Evolutionary conservation across 2,113 vertebrate species (phyloP).

Genomic region (Crotalus horridus): DNA sequence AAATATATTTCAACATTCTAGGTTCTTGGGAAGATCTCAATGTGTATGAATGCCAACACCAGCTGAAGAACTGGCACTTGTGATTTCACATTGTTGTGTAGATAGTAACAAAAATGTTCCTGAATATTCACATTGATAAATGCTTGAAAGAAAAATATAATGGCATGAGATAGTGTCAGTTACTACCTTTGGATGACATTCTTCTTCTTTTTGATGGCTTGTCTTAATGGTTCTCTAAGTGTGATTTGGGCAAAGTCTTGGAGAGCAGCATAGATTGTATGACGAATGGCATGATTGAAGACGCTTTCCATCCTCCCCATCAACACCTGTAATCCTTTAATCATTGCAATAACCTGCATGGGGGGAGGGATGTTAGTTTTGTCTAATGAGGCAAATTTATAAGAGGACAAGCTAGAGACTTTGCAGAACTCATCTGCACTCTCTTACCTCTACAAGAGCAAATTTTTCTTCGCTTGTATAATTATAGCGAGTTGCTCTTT

Average conservation of each 20-base stretch:
- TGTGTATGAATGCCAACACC: background rate
- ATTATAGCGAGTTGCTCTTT: slow-evolving; percentile 87
- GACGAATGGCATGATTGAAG: slow-evolving; percentile 87
- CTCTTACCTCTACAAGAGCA: slow-evolving; percentile 82
- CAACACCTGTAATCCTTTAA: slow-evolving; percentile 86
- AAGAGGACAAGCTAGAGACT: background rate
- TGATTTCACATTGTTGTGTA: background rate
- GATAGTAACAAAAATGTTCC: background rate
- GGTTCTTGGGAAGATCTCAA: background rate
- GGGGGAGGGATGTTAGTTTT: background rate
- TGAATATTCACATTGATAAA: background rate
- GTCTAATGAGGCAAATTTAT: background rate
- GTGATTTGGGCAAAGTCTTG: slow-evolving; percentile 87
- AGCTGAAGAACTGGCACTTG: background rate
- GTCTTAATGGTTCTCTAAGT: slow-evolving; percentile 79
- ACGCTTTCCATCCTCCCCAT: slow-evolving; percentile 91
- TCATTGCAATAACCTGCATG: slow-evolving; percentile 85
- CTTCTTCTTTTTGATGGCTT: slow-evolving; percentile 89
- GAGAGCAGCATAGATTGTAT: slow-evolving; percentile 84
- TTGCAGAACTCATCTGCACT: background rate
- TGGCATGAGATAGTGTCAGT: background rate
- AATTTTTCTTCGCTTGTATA: slow-evolving; percentile 89
- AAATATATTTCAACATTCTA: background rate
- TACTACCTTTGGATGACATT: slow-evolving; percentile 85
- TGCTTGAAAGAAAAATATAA: background rate